Conservation (phyloP, 2,888 invertebrate genomes). For the Polymixis flavicincta region DNA sequence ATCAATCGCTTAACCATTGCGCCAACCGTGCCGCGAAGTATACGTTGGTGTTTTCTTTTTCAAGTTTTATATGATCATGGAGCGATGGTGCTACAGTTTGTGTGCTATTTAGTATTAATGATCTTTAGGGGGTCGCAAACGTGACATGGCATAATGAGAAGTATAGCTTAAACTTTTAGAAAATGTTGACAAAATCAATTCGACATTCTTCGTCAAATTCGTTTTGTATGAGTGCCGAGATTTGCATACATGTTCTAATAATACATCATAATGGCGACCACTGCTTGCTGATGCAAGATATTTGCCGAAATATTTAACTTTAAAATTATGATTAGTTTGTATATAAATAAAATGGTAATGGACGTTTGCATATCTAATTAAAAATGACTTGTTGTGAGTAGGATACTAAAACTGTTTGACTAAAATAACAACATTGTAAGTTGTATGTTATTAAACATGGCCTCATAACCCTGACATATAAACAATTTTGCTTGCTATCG, state of each 20-base stretch:
- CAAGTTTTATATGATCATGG: neutral
- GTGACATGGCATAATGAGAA: neutral
- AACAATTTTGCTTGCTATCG: conserved; percentile 39
- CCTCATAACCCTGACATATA: conserved; percentile 42
- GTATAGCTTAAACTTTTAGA: conserved; percentile 1
- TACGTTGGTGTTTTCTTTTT: neutral
- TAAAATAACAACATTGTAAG: conserved; percentile 16
- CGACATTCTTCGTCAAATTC: conserved; percentile 19
- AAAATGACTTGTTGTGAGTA: neutral
- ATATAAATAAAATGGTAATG: conserved; percentile 1
- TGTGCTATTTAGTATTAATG: neutral
- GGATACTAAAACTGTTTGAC: conserved; percentile 8
- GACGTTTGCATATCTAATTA: conserved; percentile 5
- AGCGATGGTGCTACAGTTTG: neutral
- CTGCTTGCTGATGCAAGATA: conserved; percentile 8
- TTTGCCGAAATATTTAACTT: conserved; percentile 6
- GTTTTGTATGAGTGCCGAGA: conserved; percentile 8
- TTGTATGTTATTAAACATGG: conserved; percentile 21
- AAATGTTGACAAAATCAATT: conserved; percentile 33
- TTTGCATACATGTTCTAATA: conserved; percentile 30
- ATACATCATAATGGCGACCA: conserved; percentile 1
- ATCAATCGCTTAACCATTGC: no score
- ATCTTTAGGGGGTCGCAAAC: neutral
- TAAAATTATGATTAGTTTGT: conserved; percentile 3
- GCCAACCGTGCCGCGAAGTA: no score